phyloP scores from a whole-genome alignment of 2,797 vertebrate species.

The Coluber constrictor region DNA sequence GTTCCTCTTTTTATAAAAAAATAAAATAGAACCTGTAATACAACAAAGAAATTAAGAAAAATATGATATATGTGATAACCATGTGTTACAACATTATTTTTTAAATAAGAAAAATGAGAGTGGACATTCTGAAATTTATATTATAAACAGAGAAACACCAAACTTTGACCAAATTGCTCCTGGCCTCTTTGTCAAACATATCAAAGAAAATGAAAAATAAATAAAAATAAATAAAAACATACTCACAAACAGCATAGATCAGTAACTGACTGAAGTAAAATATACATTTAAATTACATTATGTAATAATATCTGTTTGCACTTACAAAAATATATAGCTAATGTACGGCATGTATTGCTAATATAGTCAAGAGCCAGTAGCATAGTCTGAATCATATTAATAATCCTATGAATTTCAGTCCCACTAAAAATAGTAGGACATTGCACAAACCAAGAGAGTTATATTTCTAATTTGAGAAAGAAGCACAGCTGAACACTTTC shows the following conservation, averaged over 20 bases:
- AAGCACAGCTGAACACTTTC: background rate
- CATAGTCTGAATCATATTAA: background rate
- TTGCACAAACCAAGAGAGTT: background rate
- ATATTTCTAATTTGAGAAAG: background rate
- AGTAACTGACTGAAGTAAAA: background rate
- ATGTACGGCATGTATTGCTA: background rate
- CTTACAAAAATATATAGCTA: background rate
- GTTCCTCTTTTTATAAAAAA: background rate
- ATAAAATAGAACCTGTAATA: background rate
- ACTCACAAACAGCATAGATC: background rate
- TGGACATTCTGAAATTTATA: background rate
- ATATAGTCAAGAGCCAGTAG: background rate
- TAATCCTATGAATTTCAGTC: background rate
- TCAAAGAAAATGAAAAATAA: background rate
- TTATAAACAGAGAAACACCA: background rate
- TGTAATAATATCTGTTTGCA: background rate
- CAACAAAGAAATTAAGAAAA: background rate
- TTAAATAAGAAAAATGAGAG: background rate
- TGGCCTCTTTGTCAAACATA: background rate
- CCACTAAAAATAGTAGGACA: background rate
- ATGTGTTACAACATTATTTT: background rate
- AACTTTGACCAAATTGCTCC: background rate
- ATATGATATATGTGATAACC: background rate
- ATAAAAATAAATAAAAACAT: background rate
- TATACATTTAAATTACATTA: background rate